Conservation (phyloP, 2,797 vertebrate genomes). For the Tauraco hartlaubi region DNA sequence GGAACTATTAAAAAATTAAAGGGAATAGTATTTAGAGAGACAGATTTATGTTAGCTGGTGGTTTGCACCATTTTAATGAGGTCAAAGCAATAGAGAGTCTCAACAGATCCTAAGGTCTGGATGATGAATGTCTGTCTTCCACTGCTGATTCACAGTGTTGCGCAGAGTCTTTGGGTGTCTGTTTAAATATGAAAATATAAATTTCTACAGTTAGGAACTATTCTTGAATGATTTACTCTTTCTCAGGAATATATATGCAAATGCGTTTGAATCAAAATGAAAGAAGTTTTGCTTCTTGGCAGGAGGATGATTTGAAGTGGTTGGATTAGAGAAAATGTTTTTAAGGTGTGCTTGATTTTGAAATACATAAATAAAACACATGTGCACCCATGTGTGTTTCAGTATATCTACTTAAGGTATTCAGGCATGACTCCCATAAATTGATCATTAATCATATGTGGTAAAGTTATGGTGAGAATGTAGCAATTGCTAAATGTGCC, state of each 20-base stretch:
- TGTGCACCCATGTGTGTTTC: neutral
- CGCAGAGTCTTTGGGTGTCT: neutral
- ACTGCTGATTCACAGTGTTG: neutral
- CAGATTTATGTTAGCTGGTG: constrained; percentile 70
- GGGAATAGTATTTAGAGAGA: constrained; percentile 73
- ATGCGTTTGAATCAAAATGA: neutral
- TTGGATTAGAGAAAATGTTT: neutral
- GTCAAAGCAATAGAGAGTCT: constrained; percentile 76
- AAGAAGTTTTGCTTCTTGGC: neutral
- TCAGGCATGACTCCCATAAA: neutral
- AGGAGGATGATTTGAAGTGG: neutral
- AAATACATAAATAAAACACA: neutral
- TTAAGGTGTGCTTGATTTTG: neutral
- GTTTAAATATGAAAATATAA: constrained; percentile 15
- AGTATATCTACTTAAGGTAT: neutral
- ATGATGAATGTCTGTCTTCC: constrained; percentile 63
- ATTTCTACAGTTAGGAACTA: neutral
- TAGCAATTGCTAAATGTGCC: neutral
- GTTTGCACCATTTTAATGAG: constrained; percentile 78
- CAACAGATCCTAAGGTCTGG: constrained; percentile 55
- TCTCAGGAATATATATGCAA: neutral
- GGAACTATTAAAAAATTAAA: constrained; percentile 79
- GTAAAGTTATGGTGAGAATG: neutral
- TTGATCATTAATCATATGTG: neutral
- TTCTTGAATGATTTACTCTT: neutral